phyloP scores from a whole-genome alignment of 2,113 vertebrate genomes.

The Aphyosemion australe region DNA sequence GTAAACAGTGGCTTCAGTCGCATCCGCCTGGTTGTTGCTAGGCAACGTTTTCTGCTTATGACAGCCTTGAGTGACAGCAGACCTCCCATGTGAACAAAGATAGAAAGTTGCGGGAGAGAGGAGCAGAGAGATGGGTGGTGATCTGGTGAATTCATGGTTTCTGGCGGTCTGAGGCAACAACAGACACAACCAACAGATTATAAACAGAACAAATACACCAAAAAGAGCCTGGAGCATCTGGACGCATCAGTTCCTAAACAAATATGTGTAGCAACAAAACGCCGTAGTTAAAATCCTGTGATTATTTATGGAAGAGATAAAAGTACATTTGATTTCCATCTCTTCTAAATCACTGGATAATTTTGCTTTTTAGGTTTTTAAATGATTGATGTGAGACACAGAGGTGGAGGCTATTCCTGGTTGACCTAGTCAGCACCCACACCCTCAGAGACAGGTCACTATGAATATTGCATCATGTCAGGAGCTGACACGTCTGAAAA shows the following conservation, averaged over 20 bases:
- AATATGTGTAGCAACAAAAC: not conserved
- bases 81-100: constrained; percentile 62
- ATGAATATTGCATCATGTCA: not conserved
- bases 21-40: constrained; percentile 65
- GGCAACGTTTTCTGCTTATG: constrained; percentile 67
- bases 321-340: not conserved
- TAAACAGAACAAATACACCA: not conserved
- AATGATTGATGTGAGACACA: not conserved
- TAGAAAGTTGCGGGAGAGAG: constrained; percentile 39
- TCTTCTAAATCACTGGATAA: not conserved
- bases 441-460: constrained; percentile 1
- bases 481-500: not conserved
- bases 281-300: not conserved
- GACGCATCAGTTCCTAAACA: too few relatives aligned
- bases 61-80: constrained; percentile 70
- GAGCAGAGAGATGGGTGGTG: constrained; percentile 25
- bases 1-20: constrained; percentile 53
- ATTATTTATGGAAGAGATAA: not conserved
- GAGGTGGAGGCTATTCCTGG: not conserved
- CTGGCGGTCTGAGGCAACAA: constrained; percentile 13
- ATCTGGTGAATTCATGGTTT: constrained; percentile 10
- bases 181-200: not conserved
- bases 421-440: not conserved
- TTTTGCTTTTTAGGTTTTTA: not conserved
- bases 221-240: not conserved